Evolutionary conservation across 2,888 invertebrate species (phyloP), one percentile per base, ranked within the genome.

Genomic region (Thysanoteuthis rhombus): DNA sequence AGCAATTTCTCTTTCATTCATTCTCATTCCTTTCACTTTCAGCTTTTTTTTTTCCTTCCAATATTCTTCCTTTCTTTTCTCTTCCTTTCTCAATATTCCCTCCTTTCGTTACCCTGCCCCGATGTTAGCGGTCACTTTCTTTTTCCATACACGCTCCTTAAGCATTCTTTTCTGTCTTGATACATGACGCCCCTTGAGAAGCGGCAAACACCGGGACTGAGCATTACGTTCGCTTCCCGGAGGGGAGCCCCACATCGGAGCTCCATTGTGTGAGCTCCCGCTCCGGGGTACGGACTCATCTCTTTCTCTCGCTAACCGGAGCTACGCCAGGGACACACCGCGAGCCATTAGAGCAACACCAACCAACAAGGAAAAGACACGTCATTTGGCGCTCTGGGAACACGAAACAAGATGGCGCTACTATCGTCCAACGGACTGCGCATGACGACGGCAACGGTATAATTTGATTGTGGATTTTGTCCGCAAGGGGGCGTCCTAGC

Each of bases 301-400:
- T 75, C n/a, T 75, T 75, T 75, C 75, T 75, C 36, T 75, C 75
- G n/a, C n/a, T 75, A 75, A 75, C 75, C 75, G 75, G n/a, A n/a
- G 75, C 75, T n/a, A 75, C 75, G 75, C n/a, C 75, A n/a, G 75
- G 75, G 75, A 75, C 75, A 75, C 75, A 75, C 75, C 75, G 75
- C 75, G 16, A 75, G 75, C 75, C 75, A 75, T 75, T 75, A 75
- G 75, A 75, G n/a, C 75, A 75, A 75, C n/a, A 75, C 75, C n/a
- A n/a, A 25, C 75, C 75, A 75, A 75, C 75, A n/a, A 75, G 75
- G 75, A 75, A 75, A n/a, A 75, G 75, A 75, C n/a, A 75, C 75
- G 75, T 75, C 75, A 75, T n/a, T 75, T n/a, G 75, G 12, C 75
- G 75, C 75, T n/a, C 75, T 10, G 75, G 75, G 75, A n/a, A n/a